A percentile compares a stretch with the other conserved stretches of the same genome.
Conservation (phyloP, 2,797 vertebrate genomes). For the Xyrichtys novacula region DNA sequence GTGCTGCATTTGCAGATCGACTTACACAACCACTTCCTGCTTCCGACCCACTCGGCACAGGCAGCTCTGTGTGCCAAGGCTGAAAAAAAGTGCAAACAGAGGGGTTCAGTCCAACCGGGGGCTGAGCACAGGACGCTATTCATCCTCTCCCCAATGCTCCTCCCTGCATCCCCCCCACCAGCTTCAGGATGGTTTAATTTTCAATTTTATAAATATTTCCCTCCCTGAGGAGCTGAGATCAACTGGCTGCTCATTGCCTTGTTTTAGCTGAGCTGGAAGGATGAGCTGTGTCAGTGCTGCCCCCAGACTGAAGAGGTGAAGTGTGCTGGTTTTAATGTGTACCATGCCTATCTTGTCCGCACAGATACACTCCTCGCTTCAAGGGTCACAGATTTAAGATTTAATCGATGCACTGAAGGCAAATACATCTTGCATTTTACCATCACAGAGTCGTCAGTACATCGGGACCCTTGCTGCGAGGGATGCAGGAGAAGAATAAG, state of each 20-base stretch:
- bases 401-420: constrained; percentile 36
- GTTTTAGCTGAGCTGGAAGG: constrained; percentile 58
- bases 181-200: constrained; percentile 79
- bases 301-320: constrained; percentile 43
- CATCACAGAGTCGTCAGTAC: constrained; percentile 21
- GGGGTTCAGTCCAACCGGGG: constrained; percentile 84
- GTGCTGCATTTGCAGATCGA: constrained; percentile 85
- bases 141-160: constrained; percentile 79
- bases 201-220: constrained; percentile 81
- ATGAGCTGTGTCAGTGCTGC: constrained; percentile 52
- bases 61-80: constrained; percentile 82
- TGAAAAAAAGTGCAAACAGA: constrained; percentile 84
- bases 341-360: constrained; percentile 23
- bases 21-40: constrained; percentile 92
- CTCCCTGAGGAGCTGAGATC: constrained; percentile 69
- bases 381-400: constrained; percentile 32
- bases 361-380: constrained; percentile 37
- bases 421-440: constrained; percentile 23
- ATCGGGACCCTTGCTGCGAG: constrained; percentile 21
- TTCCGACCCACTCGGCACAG: constrained; percentile 90
- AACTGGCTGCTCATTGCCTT: constrained; percentile 55
- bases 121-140: constrained; percentile 87
- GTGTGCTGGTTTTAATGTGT: constrained; percentile 48
- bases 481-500: constrained; percentile 16
- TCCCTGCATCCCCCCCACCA: constrained; percentile 70